phyloP scores from a whole-genome alignment of 2,888 invertebrate species.

The Monoplex corrugatus region DNA sequence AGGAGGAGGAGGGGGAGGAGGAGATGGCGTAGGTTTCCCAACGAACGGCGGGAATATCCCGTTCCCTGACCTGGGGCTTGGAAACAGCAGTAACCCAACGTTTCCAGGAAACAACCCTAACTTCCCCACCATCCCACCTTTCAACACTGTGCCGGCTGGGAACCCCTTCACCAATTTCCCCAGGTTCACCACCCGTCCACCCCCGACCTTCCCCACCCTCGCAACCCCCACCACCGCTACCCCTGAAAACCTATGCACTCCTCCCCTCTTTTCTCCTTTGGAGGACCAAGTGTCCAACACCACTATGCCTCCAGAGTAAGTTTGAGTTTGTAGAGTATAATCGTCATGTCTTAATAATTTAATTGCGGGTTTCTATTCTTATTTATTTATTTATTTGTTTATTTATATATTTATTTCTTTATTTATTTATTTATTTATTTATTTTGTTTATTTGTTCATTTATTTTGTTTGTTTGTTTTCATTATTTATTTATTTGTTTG shows the following conservation, averaged over 20 bases:
- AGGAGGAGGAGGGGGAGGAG: no score
- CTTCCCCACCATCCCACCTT: background rate
- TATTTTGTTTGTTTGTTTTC: no score
- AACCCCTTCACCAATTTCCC: background rate
- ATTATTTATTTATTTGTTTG: no score
- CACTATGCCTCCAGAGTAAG: background rate
- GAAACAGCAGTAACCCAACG: background rate
- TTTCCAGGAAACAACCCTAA: background rate
- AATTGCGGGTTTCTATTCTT: no score
- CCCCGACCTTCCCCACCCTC: background rate
- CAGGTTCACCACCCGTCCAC: background rate
- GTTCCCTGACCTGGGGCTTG: background rate
- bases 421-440: no score
- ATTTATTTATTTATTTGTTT: no score
- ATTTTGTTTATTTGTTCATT: no score
- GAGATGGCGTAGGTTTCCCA: no score
- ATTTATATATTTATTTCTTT: no score
- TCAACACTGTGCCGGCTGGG: background rate
- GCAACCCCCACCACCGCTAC: background rate
- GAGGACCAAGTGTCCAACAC: slow-evolving; percentile 9
- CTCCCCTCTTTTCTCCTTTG: background rate
- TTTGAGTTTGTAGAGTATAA: no score
- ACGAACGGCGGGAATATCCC: background rate
- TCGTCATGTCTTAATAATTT: no score
- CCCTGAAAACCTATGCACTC: background rate